phyloP scores from a whole-genome alignment of 2,888 invertebrate species.

The Macrophya alboannulata region DNA sequence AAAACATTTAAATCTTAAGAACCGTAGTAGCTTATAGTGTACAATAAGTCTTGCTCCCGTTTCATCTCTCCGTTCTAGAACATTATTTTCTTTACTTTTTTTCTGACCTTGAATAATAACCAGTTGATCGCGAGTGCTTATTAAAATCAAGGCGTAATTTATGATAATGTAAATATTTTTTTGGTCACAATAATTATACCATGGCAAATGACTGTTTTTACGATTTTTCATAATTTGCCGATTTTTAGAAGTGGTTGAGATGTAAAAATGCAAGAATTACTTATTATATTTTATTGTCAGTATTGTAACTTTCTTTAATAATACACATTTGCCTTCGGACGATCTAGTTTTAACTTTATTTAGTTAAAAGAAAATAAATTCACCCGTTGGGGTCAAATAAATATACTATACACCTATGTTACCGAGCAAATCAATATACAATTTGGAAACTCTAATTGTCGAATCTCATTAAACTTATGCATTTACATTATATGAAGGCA shows the following conservation, averaged over 20 bases:
- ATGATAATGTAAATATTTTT: conserved; percentile 52
- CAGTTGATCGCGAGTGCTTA: neutral
- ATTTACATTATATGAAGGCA: conserved; percentile 64
- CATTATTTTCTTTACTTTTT: neutral
- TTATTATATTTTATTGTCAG: conserved; percentile 34
- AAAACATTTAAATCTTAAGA: conserved; percentile 33
- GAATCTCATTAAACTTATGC: conserved; percentile 70
- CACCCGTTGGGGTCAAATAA: neutral
- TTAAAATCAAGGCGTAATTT: conserved; percentile 19
- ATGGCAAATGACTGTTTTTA: neutral
- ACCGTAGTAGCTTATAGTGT: conserved; percentile 32
- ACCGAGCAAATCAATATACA: conserved; percentile 40
- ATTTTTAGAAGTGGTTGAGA: conserved; percentile 55
- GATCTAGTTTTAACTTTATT: neutral
- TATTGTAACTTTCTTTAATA: conserved; percentile 59
- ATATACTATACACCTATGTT: conserved; percentile 22
- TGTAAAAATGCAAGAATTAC: conserved; percentile 36
- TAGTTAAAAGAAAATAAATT: neutral
- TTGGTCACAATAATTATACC: neutral
- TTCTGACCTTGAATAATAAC: neutral
- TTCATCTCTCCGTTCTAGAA: conserved; percentile 53
- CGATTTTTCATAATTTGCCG: conserved; percentile 21
- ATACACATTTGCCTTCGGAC: conserved; percentile 65
- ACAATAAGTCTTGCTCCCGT: conserved; percentile 45
- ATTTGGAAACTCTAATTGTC: conserved; percentile 59